A percentile compares a stretch with the other conserved stretches of the same genome.
These are phyloP conservation scores for Oncorhynchus clarkii DNA, from an alignment of 2,113 vertebrate species.

Conservation along the genomic window DNA sequence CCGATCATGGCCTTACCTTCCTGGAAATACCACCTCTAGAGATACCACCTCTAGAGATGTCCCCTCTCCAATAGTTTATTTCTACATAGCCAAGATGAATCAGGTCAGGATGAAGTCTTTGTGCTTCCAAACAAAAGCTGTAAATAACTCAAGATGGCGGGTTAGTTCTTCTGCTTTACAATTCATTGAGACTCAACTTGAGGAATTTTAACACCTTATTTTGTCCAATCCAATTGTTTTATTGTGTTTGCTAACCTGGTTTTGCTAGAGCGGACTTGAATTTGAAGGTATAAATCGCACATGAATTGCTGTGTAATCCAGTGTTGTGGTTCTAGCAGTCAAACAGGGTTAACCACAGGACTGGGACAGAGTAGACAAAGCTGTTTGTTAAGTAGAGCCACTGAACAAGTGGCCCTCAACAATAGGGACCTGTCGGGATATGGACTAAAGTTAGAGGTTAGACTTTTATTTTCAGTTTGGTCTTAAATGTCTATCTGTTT, in stretches of 20 bases:
- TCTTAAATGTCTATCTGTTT: background rate
- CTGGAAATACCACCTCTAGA: no score
- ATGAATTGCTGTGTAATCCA: conserved; percentile 63
- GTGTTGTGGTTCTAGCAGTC: conserved; percentile 63
- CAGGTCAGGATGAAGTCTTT: conserved; percentile 14
- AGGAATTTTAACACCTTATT: background rate
- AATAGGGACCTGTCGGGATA: conserved; percentile 7
- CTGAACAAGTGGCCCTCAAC: conserved; percentile 5
- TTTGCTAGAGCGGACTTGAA: conserved; percentile 64
- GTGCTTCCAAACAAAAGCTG: conserved; percentile 5
- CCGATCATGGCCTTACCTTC: conserved; percentile 18
- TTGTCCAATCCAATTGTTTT: conserved; percentile 9
- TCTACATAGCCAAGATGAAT: background rate
- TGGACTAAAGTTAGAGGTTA: background rate
- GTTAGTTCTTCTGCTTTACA: background rate
- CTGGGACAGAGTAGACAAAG: conserved; percentile 28
- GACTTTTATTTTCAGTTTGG: background rate
- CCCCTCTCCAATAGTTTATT: no score
- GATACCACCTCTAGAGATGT: no score
- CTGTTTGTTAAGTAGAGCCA: conserved; percentile 48
- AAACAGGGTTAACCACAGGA: conserved; percentile 67
- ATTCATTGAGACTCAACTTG: background rate
- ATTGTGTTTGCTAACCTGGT: conserved; percentile 57
- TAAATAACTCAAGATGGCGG: background rate
- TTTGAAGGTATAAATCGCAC: conserved; percentile 55